Evolutionary conservation across 2,113 vertebrate species (phyloP).

Genomic region (Zeus faber): DNA sequence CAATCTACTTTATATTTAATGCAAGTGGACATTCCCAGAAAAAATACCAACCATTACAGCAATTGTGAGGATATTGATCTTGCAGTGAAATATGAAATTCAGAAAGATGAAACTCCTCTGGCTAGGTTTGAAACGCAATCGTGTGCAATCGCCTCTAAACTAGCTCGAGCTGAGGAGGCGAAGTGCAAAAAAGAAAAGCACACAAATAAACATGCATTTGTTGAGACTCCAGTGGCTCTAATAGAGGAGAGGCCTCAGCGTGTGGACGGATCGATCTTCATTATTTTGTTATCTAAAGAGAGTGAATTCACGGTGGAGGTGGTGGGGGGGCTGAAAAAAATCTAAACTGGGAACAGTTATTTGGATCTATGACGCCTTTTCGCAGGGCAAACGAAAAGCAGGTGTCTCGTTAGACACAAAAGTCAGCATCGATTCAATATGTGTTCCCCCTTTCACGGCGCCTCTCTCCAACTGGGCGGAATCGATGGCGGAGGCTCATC

Average conservation of each 20-base stretch:
- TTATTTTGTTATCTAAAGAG: conserved; percentile 56
- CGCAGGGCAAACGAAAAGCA: conserved; percentile 51
- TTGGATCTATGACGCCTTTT: conserved; percentile 58
- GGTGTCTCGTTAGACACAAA: conserved; percentile 74
- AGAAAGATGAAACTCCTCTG: too few species aligned
- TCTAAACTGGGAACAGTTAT: conserved; percentile 50
- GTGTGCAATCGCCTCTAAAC: too few species aligned
- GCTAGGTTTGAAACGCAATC: too few species aligned
- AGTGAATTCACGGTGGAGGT: conserved; percentile 34
- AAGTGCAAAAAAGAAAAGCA: too few species aligned
- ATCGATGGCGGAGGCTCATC: conserved; percentile 65
- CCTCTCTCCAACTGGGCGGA: conserved; percentile 42
- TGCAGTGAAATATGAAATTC: too few species aligned
- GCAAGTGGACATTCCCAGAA: too few species aligned
- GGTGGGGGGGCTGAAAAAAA: too few species aligned
- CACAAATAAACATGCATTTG: conserved; percentile 45
- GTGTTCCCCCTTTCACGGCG: conserved; percentile 38
- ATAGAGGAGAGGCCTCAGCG: background rate
- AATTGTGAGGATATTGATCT: too few species aligned
- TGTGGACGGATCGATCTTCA: conserved; percentile 48
- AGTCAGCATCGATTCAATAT: conserved; percentile 68
- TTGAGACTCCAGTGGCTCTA: conserved; percentile 30
- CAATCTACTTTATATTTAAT: too few species aligned
- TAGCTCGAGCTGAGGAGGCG: too few species aligned
- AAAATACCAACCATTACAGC: too few species aligned